These are phyloP conservation scores for Lucilia sericata DNA, from an alignment of 1,140 invertebrate genomes.

Conservation along the genomic window DNA sequence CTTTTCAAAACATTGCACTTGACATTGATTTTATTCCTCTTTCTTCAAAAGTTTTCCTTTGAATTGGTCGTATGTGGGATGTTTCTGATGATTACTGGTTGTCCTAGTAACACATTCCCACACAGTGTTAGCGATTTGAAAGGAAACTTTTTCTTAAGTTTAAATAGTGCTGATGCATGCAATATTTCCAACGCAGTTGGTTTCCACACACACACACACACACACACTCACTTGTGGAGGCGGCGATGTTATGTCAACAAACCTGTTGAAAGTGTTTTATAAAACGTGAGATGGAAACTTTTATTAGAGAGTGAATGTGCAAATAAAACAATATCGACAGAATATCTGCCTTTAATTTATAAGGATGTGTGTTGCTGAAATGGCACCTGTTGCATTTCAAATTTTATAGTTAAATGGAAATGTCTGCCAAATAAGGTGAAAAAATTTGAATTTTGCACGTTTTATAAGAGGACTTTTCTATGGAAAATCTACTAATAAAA, in stretches of 20 bases:
- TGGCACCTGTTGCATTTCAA: too few relatives aligned
- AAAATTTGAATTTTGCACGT: too few relatives aligned
- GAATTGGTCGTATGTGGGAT: background rate
- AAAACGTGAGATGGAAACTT: slow-evolving; percentile 7
- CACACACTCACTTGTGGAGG: background rate
- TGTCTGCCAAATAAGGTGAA: too few relatives aligned
- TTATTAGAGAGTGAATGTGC: background rate
- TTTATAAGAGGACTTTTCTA: too few relatives aligned
- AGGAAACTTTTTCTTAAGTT: background rate
- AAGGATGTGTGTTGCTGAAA: too few relatives aligned
- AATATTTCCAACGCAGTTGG: background rate
- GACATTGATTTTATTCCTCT: background rate
- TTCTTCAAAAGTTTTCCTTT: background rate
- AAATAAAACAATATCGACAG: too few relatives aligned
- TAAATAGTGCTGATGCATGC: background rate
- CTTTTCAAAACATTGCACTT: slow-evolving; percentile 5
- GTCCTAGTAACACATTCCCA: background rate
- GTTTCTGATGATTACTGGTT: background rate
- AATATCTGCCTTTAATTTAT: too few relatives aligned
- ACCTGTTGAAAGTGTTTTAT: background rate
- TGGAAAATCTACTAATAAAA: too few relatives aligned
- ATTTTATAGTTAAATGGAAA: too few relatives aligned
- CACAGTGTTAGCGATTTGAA: background rate
- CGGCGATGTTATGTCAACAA: background rate
- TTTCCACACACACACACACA: background rate